phyloP scores from a whole-genome alignment of 2,888 invertebrate genomes.

The Apeira syringaria region DNA sequence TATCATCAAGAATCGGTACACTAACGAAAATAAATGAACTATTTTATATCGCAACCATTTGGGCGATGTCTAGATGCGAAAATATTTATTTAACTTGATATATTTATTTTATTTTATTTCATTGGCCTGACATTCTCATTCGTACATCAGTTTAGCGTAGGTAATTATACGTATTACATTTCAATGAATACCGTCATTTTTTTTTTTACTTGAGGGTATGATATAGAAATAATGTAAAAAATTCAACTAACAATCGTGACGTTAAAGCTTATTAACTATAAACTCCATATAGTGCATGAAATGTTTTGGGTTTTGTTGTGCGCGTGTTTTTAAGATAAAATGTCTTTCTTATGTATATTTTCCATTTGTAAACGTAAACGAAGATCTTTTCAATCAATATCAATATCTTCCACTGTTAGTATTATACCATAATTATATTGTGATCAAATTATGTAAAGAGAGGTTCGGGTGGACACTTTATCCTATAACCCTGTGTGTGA shows the following conservation, averaged over 20 bases:
- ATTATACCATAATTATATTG: too few species aligned
- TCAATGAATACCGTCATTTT: neutral
- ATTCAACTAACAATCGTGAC: slow-evolving; percentile 24
- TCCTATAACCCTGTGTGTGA: slow-evolving; percentile 49
- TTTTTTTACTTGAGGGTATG: slow-evolving; percentile 21
- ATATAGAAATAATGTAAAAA: slow-evolving; percentile 1
- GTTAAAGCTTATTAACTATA: slow-evolving; percentile 33
- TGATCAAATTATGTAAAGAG: slow-evolving; percentile 33
- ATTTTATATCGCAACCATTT: too few species aligned
- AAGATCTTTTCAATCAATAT: slow-evolving; percentile 39
- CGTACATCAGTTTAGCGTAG: too few species aligned
- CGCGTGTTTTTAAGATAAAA: slow-evolving; percentile 61
- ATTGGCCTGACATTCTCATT: too few species aligned
- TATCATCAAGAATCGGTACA: too few species aligned
- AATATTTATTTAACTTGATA: too few species aligned
- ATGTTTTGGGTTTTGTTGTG: slow-evolving; percentile 56
- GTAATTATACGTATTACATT: too few species aligned
- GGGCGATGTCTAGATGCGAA: too few species aligned
- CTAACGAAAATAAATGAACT: too few species aligned
- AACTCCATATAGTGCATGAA: slow-evolving; percentile 61
- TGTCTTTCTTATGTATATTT: slow-evolving; percentile 63
- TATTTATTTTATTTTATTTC: too few species aligned
- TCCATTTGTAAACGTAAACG: slow-evolving; percentile 50
- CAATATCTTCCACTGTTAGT: slow-evolving; percentile 50
- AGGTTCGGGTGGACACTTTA: slow-evolving; percentile 75